phyloP scores from a whole-genome alignment of 1,140 invertebrate genomes.

The Meloidogyne hapla region DNA sequence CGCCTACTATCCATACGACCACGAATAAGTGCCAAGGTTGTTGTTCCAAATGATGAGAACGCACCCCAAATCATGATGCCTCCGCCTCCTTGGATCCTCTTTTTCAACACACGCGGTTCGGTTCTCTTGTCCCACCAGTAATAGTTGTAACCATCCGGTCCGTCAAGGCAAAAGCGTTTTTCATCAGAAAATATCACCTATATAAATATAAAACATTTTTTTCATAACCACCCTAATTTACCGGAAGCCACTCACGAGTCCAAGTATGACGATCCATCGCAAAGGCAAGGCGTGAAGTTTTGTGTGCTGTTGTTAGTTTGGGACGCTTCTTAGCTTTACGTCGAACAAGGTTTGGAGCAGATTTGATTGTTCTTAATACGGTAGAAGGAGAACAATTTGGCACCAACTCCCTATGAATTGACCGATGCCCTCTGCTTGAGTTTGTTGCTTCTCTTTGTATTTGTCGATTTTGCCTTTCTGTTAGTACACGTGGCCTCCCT shows the following conservation, averaged over 20 bases:
- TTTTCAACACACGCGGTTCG: too few species aligned
- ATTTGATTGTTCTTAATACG: not conserved
- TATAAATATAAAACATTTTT: not conserved
- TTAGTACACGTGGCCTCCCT: too few species aligned
- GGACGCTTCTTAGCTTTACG: not conserved
- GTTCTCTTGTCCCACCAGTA: slow-evolving; percentile 6
- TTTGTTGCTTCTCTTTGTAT: too few species aligned
- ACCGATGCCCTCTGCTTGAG: too few species aligned
- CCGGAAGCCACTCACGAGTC: not conserved
- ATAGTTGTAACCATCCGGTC: not conserved
- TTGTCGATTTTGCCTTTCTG: too few species aligned
- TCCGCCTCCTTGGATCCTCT: slow-evolving; percentile 48
- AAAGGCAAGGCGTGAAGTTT: not conserved
- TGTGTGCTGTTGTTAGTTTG: not conserved
- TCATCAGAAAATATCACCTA: slow-evolving; percentile 2
- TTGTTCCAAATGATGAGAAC: slow-evolving; percentile 57
- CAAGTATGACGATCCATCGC: not conserved
- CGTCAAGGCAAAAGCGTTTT: not conserved
- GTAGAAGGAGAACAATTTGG: too few species aligned
- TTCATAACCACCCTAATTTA: not conserved
- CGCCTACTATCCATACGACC: slow-evolving; percentile 62
- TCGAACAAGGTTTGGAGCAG: not conserved
- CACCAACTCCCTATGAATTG: too few species aligned
- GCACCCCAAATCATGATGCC: slow-evolving; percentile 63
- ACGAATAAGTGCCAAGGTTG: slow-evolving; percentile 58